Percentiles rank a stretch among this genome's conserved stretches.
phyloP scores from a whole-genome alignment of 2,888 invertebrate species.

The Nephrotoma appendiculata region DNA sequence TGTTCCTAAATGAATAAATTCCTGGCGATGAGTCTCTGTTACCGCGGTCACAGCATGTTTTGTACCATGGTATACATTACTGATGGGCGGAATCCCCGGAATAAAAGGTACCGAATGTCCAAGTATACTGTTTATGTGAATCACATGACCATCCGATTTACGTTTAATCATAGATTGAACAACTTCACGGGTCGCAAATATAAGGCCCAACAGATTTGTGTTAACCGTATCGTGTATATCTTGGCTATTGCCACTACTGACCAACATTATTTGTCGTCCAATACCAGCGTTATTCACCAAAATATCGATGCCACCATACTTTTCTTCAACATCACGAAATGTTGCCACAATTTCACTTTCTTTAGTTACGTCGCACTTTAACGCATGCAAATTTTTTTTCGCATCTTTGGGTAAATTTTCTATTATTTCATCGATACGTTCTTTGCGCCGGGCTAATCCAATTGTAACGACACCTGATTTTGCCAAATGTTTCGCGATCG shows the following conservation, averaged over 20 bases:
- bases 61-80: no score
- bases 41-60: no score
- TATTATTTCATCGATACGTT: no score
- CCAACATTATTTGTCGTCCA: slow-evolving; percentile 14
- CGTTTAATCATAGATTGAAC: slow-evolving; percentile 34
- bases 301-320: slow-evolving; percentile 38
- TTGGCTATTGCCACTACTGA: slow-evolving; percentile 13
- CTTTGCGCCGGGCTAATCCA: no score
- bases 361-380: no score
- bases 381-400: no score
- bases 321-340: slow-evolving; percentile 23
- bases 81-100: slow-evolving; percentile 11
- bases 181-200: slow-evolving; percentile 33
- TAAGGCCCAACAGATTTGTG: slow-evolving; percentile 31
- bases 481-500: no score
- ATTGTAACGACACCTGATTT: no score
- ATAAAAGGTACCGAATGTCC: slow-evolving; percentile 18
- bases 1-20: no score
- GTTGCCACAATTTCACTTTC: no score
- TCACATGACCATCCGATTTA: slow-evolving; percentile 30
- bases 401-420: no score
- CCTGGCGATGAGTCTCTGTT: no score
- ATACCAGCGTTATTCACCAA: slow-evolving; percentile 22
- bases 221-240: slow-evolving; percentile 28
- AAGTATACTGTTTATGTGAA: slow-evolving; percentile 31